Conservation (phyloP, 2,888 invertebrate genomes). For the Fragum whitleyi region DNA sequence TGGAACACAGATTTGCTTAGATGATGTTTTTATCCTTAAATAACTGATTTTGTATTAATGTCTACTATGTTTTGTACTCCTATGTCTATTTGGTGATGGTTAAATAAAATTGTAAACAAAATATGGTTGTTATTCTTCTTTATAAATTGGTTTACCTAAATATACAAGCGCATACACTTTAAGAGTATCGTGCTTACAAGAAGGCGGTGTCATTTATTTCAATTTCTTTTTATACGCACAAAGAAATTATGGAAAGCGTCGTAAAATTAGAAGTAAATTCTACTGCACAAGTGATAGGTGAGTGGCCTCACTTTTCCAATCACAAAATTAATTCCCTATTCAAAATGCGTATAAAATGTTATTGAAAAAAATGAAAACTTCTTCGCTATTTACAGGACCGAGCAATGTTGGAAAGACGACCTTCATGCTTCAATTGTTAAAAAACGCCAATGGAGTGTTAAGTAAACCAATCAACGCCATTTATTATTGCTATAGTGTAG, state of each 20-base stretch:
- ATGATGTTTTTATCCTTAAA: background rate
- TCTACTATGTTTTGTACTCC: background rate
- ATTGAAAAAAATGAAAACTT: background rate
- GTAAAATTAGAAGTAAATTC: constrained; percentile 42
- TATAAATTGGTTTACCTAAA: background rate
- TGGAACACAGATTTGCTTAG: constrained; percentile 32
- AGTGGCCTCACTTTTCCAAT: constrained; percentile 7
- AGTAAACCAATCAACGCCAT: constrained; percentile 46
- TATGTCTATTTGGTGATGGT: background rate
- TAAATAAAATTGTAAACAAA: background rate
- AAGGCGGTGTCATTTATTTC: background rate
- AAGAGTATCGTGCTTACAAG: background rate
- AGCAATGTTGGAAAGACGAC: constrained; percentile 52
- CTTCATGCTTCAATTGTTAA: constrained; percentile 51
- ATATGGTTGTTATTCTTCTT: background rate
- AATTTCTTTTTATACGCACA: constrained; percentile 8
- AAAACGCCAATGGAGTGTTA: constrained; percentile 49
- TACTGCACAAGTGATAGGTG: constrained; percentile 51
- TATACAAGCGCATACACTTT: background rate
- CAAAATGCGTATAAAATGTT: background rate
- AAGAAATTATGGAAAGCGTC: constrained; percentile 43
- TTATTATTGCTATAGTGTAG: constrained; percentile 55
- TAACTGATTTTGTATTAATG: background rate
- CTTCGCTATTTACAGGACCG: constrained; percentile 32
- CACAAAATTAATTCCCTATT: background rate